A percentile compares a stretch with the other conserved stretches of the same genome.
phyloP scores from a whole-genome alignment of 1,140 invertebrate species.

The Mya arenaria region DNA sequence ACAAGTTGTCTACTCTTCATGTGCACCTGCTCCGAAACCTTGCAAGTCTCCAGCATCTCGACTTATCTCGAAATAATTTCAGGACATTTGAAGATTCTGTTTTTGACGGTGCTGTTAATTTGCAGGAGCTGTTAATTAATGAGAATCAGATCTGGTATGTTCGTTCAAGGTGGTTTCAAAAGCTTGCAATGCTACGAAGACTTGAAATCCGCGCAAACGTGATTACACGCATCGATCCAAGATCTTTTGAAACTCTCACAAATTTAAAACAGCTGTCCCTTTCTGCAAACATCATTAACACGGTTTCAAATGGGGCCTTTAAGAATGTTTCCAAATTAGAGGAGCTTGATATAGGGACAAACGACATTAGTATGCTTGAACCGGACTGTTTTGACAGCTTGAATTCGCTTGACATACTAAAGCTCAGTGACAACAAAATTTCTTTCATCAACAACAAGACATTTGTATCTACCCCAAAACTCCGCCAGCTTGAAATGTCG shows the following conservation, averaged over 20 bases:
- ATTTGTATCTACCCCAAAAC: constrained; percentile 20
- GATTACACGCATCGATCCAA: constrained; percentile 45
- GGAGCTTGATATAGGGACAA: constrained; percentile 50
- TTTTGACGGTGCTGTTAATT: constrained; percentile 41
- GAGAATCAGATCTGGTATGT: constrained; percentile 53
- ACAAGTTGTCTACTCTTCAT: constrained; percentile 36
- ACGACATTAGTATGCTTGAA: constrained; percentile 49
- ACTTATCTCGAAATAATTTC: constrained; percentile 59
- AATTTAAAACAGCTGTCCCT: constrained; percentile 31
- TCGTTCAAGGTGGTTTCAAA: constrained; percentile 53
- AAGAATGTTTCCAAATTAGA: constrained; percentile 44
- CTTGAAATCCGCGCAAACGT: constrained; percentile 48
- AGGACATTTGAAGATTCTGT: constrained; percentile 37
- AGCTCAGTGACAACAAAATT: constrained; percentile 50
- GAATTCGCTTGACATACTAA: constrained; percentile 31
- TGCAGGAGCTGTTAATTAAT: constrained; percentile 48
- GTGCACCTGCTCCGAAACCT: constrained; percentile 12
- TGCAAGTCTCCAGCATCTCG: constrained; percentile 41
- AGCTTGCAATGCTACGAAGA: constrained; percentile 32
- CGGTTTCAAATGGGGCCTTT: constrained; percentile 42
- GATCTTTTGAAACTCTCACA: constrained; percentile 24
- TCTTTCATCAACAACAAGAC: constrained; percentile 47
- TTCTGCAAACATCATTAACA: constrained; percentile 48
- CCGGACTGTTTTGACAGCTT: constrained; percentile 47
- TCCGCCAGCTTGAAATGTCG: constrained; percentile 49